A percentile compares a stretch with the other conserved stretches of the same genome.
These are phyloP conservation scores for Lagenorhynchus albirostris DNA, from an alignment of 2,113 vertebrate species.

Conservation along the genomic window DNA sequence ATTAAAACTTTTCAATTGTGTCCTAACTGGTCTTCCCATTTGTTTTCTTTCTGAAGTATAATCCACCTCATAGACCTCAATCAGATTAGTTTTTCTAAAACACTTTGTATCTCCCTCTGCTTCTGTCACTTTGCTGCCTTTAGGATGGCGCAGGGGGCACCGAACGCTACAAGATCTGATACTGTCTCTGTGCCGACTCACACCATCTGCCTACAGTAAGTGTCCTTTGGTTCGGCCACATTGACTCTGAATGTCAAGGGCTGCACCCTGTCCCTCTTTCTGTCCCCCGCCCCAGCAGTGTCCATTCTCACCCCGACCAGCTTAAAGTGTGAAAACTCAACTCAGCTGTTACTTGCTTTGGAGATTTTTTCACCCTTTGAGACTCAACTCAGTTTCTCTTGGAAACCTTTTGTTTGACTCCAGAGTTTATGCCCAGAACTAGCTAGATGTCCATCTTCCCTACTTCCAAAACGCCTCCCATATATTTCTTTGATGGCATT, in stretches of 20 bases:
- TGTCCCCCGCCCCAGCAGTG: rapidly evolving
- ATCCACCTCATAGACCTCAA: not conserved
- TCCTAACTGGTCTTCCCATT: not conserved
- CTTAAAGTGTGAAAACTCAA: not conserved
- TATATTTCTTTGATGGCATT: not conserved
- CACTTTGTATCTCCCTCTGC: too few species aligned
- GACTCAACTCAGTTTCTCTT: not conserved
- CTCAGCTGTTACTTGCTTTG: not conserved
- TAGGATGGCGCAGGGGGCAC: too few species aligned
- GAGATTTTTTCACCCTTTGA: not conserved
- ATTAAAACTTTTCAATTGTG: not conserved
- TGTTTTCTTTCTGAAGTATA: not conserved
- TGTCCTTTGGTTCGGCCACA: not conserved
- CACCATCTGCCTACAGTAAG: rapidly evolving
- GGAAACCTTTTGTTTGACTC: not conserved
- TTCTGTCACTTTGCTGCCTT: not conserved
- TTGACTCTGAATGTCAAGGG: not conserved
- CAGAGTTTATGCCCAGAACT: not conserved
- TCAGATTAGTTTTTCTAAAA: not conserved
- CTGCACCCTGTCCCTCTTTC: rapidly evolving
- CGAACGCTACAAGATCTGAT: rapidly evolving
- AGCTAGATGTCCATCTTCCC: not conserved
- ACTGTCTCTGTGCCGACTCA: not conserved
- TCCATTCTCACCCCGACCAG: too few species aligned
- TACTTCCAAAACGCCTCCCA: not conserved